phyloP scores from a whole-genome alignment of 1,140 invertebrate genomes.

The Drosophila prosaltans region DNA sequence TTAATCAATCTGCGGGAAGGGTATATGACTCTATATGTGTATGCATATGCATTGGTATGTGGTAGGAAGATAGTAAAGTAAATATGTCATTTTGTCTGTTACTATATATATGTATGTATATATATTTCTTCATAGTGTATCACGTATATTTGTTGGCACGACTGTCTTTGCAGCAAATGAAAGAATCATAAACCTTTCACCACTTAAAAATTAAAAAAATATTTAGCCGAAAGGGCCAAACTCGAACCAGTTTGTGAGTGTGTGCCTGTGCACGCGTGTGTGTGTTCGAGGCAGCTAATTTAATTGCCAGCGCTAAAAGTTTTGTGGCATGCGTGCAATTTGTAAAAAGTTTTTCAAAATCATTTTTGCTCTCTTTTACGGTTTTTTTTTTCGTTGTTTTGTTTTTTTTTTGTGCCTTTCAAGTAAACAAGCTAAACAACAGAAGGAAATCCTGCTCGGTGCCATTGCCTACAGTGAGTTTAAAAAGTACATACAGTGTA shows the following conservation, averaged over 20 bases:
- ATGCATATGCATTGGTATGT: neutral
- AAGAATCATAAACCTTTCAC: constrained; percentile 45
- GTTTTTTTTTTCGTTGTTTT: constrained; percentile 15
- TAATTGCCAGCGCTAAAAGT: constrained; percentile 70
- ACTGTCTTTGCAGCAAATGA: constrained; percentile 16
- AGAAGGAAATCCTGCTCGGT: constrained; percentile 7
- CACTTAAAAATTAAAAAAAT: constrained; percentile 35
- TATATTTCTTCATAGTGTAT: neutral
- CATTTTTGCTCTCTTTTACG: constrained; percentile 22
- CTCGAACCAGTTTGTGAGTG: neutral
- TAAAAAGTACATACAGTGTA: neutral
- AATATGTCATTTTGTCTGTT: constrained; percentile 55
- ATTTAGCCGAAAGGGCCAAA: constrained; percentile 19
- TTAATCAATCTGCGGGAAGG: constrained; percentile 68
- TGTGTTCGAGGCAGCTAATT: constrained; percentile 60
- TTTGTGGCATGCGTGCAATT: constrained; percentile 64
- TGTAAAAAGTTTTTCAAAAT: constrained; percentile 45
- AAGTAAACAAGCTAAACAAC: constrained; percentile 30
- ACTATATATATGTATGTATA: constrained; percentile 9
- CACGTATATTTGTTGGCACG: no score
- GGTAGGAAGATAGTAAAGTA: constrained; percentile 38
- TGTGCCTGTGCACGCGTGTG: constrained; percentile 5
- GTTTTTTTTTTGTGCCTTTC: neutral
- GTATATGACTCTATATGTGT: neutral
- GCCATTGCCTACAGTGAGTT: constrained; percentile 1